phyloP scores from a whole-genome alignment of 2,888 invertebrate genomes.

The Alsophila aescularia region DNA sequence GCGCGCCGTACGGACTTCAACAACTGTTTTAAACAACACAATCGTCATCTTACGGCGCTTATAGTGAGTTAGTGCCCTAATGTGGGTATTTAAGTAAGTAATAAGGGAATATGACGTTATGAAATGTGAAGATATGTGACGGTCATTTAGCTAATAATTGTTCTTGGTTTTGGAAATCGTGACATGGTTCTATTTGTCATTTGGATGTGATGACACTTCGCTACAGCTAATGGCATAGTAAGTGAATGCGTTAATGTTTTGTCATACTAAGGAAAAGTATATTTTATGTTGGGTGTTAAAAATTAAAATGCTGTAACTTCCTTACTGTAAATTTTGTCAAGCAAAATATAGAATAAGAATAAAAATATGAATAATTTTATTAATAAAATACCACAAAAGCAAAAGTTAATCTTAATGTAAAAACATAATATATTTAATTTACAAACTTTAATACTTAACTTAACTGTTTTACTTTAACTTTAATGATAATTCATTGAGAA shows the following conservation, averaged over 20 bases:
- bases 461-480: too few species aligned
- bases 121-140: constrained; percentile 14
- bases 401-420: too few species aligned
- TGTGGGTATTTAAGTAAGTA: constrained; percentile 17
- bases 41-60: constrained; percentile 2
- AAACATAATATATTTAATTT: too few species aligned
- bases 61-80: constrained; percentile 9
- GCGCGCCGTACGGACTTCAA: background rate
- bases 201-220: too few species aligned
- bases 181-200: background rate
- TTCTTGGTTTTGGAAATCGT: constrained; percentile 9
- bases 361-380: too few species aligned
- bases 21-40: constrained; percentile 7
- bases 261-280: background rate
- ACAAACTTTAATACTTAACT: too few species aligned
- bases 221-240: background rate
- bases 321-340: too few species aligned
- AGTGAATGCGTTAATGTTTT: background rate
- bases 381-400: too few species aligned
- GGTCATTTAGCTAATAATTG: constrained; percentile 21
- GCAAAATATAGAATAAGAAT: too few species aligned
- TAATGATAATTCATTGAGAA: too few species aligned
- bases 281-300: too few species aligned
- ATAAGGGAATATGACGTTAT: constrained; percentile 11
- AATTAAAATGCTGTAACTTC: too few species aligned